Evolutionary conservation across 1,140 invertebrate genomes (phyloP), one percentile per base, ranked within the genome.

Genomic region (Charaxes varanes): DNA sequence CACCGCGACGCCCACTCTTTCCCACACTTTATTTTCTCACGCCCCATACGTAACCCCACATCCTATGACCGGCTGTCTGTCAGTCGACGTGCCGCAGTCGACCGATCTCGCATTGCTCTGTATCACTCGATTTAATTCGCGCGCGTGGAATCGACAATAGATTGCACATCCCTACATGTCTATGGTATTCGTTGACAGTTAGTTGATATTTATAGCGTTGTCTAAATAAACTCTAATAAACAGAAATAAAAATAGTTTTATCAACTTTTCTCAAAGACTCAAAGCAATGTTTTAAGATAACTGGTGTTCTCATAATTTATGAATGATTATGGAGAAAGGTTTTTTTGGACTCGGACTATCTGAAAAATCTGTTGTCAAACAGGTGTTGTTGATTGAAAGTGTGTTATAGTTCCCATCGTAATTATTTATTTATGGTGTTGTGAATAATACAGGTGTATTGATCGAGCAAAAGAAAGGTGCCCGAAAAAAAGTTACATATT

Each of bases 11-110:
- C 89, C 89, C 88, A 90, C 89, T 90, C 88, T 90, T 90, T 91
- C 89, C 89, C 89, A 90, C 89, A 90, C 87, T 87, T 88, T 87
- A 87, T 89, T 90, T 91, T 90, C 89, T 88, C 90, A 90, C 89
- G 89, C 88, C 89, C 89, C 87, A 86, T 86, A 85, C 85, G 85
- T 90, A 90, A 90, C 89, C 89, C 88, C 87, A 90, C 88, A 90
- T 89, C 88, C 88, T 78, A 77, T 66, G 84, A 76, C 68, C 72
- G 79, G 62, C 69, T 55, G 71, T 49, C 60, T 51, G 43, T 66
- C 69, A 66, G 66, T 71, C 69, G 69, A 55, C 51, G 54, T 48
- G 55, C 51, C 58, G 62, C 45, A 43, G 50, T 54, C 64, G 55
- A 48, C 50, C 62, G 62, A 62, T 50, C 57, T 57, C 56, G 52